Conservation (phyloP, 2,888 invertebrate genomes). For the Cephonodes hylas region DNA sequence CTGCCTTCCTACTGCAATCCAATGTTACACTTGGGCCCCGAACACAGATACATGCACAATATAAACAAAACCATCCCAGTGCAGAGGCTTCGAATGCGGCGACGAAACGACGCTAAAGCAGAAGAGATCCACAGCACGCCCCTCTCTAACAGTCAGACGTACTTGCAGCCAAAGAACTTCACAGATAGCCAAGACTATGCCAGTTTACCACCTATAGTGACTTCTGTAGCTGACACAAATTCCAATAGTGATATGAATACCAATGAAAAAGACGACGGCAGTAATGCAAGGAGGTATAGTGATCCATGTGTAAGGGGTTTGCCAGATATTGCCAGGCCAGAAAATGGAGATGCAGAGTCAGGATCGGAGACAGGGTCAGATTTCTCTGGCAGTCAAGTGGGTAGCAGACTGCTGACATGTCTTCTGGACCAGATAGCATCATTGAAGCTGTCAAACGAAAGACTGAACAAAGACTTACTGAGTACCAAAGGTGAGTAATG, state of each 20-base stretch:
- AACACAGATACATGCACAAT: conserved; percentile 59
- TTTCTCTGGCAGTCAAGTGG: conserved; percentile 76
- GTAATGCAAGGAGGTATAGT: conserved; percentile 83
- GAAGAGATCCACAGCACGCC: conserved; percentile 57
- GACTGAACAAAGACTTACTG: conserved; percentile 87
- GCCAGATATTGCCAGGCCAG: conserved; percentile 63
- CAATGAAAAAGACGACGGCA: conserved; percentile 77
- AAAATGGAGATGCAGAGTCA: conserved; percentile 74
- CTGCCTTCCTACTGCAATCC: conserved; percentile 79
- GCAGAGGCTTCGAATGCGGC: conserved; percentile 57
- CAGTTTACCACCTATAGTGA: conserved; percentile 87
- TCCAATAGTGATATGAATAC: conserved; percentile 69
- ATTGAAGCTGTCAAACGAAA: conserved; percentile 86
- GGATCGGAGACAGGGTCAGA: conserved; percentile 80
- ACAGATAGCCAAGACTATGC: conserved; percentile 79
- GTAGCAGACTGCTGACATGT: conserved; percentile 82
- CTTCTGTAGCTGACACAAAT: conserved; percentile 75
- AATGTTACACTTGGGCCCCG: conserved; percentile 53
- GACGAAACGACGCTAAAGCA: conserved; percentile 53
- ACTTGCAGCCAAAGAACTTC: conserved; percentile 66
- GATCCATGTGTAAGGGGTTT: conserved; percentile 84
- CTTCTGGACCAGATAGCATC: conserved; percentile 87
- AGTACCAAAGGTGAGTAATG: conserved; percentile 84
- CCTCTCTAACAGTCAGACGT: conserved; percentile 47
- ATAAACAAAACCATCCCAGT: conserved; percentile 62